phyloP scores from a whole-genome alignment of 2,797 vertebrate genomes.

The Vireo griseus region DNA sequence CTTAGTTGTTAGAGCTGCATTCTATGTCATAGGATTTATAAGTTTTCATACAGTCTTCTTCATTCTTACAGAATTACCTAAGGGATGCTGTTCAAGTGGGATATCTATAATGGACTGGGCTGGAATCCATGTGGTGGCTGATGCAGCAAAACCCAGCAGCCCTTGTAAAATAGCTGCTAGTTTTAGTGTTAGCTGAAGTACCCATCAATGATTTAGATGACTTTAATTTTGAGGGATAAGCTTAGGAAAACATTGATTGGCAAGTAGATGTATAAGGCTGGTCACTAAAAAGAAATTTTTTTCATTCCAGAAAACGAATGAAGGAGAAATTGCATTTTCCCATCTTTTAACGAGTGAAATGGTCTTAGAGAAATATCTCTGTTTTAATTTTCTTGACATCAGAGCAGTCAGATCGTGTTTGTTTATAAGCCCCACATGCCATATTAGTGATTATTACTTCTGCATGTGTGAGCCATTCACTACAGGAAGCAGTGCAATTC shows the following conservation, averaged over 20 bases:
- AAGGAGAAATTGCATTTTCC: neutral
- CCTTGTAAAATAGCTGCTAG: neutral
- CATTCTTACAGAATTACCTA: neutral
- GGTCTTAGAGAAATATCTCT: neutral
- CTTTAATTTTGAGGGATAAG: neutral
- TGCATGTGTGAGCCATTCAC: neutral
- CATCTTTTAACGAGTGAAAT: neutral
- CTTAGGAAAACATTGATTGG: neutral
- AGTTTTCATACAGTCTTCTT: neutral
- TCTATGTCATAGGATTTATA: neutral
- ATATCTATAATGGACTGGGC: neutral
- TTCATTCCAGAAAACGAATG: neutral
- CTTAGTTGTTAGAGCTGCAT: neutral
- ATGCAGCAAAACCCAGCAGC: neutral
- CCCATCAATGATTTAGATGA: neutral
- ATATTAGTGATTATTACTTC: neutral
- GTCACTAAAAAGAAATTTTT: neutral
- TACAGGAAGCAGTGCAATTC: neutral
- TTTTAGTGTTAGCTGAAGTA: neutral
- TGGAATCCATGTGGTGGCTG: neutral
- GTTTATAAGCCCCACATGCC: neutral
- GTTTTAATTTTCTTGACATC: neutral
- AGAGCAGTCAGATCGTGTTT: neutral
- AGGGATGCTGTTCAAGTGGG: neutral
- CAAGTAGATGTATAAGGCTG: neutral